phyloP scores from a whole-genome alignment of 2,113 vertebrate species.

The Hemibagrus wyckioides region DNA sequence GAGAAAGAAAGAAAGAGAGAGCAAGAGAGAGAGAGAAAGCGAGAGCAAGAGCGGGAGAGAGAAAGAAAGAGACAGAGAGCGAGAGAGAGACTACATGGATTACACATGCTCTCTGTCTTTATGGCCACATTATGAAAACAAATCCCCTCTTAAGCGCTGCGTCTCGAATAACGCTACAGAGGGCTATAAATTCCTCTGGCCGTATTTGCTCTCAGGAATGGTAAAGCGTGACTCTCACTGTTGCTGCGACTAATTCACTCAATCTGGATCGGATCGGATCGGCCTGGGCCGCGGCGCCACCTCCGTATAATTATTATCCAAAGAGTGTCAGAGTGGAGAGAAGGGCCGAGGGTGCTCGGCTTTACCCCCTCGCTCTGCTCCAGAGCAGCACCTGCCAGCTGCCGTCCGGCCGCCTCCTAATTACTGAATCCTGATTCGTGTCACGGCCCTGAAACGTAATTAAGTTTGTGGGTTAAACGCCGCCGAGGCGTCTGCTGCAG shows the following conservation, averaged over 20 bases:
- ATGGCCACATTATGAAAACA: conserved; percentile 39
- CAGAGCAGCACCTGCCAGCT: conserved; percentile 26
- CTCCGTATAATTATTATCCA: conserved; percentile 34
- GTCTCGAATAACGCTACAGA: conserved; percentile 30
- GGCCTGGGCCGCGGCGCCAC: not conserved
- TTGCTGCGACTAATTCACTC: conserved; percentile 40
- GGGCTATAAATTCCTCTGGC: conserved; percentile 34
- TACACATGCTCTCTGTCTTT: conserved; percentile 27
- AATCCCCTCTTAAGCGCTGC: conserved; percentile 43
- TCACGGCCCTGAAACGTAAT: conserved; percentile 54
- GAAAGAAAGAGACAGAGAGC: conserved; percentile 5
- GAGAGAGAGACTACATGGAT: conserved; percentile 6
- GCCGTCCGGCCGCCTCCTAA: conserved; percentile 25
- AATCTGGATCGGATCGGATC: conserved; percentile 26
- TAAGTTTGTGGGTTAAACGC: conserved; percentile 34
- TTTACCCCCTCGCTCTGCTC: not conserved
- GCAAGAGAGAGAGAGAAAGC: not conserved
- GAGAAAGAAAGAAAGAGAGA: conserved; percentile 43
- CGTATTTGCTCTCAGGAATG: conserved; percentile 21
- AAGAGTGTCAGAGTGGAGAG: not conserved
- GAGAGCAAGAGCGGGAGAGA: not conserved
- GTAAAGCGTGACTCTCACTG: conserved; percentile 31
- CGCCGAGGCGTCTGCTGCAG: conserved; percentile 37
- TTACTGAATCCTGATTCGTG: conserved; percentile 40
- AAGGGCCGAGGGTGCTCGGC: not conserved